Evolutionary conservation across 2,888 invertebrate genomes (phyloP).

Genomic region (Lochmaea crataegi): DNA sequence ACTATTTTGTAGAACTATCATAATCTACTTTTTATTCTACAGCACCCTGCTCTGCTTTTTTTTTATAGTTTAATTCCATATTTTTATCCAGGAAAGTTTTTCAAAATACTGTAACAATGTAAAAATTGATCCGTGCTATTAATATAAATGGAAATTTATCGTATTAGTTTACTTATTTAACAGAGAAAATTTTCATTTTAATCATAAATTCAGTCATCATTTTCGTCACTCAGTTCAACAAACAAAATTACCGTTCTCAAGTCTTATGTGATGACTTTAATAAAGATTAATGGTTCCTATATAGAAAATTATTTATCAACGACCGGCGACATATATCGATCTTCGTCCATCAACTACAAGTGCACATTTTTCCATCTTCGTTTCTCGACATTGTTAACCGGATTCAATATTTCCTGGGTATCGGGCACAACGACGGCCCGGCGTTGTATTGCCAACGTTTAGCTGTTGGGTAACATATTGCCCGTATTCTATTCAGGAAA

Average conservation of each 20-base stretch:
- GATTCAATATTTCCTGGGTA: constrained; percentile 53
- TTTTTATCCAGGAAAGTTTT: too few relatives aligned
- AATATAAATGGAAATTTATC: too few relatives aligned
- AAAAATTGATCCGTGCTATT: too few relatives aligned
- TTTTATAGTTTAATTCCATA: too few relatives aligned
- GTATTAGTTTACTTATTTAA: too few relatives aligned
- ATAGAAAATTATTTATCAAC: constrained; percentile 51
- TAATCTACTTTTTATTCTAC: too few relatives aligned
- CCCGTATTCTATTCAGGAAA: constrained; percentile 52
- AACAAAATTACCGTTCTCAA: constrained; percentile 42
- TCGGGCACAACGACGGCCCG: constrained; percentile 39
- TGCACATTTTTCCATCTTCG: constrained; percentile 20
- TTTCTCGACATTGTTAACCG: constrained; percentile 52
- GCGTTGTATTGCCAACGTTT: constrained; percentile 22
- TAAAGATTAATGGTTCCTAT: constrained; percentile 52
- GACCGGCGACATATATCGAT: constrained; percentile 29
- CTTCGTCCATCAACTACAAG: constrained; percentile 7
- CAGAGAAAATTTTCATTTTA: neutral
- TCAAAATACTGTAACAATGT: too few relatives aligned
- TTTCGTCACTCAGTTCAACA: constrained; percentile 13
- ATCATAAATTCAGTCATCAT: constrained; percentile 8
- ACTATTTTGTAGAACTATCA: too few relatives aligned
- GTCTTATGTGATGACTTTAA: constrained; percentile 46
- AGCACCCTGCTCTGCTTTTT: too few relatives aligned
- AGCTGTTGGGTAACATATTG: constrained; percentile 54